Conservation (phyloP, 2,797 vertebrate genomes). For the Chrosomus eos region DNA sequence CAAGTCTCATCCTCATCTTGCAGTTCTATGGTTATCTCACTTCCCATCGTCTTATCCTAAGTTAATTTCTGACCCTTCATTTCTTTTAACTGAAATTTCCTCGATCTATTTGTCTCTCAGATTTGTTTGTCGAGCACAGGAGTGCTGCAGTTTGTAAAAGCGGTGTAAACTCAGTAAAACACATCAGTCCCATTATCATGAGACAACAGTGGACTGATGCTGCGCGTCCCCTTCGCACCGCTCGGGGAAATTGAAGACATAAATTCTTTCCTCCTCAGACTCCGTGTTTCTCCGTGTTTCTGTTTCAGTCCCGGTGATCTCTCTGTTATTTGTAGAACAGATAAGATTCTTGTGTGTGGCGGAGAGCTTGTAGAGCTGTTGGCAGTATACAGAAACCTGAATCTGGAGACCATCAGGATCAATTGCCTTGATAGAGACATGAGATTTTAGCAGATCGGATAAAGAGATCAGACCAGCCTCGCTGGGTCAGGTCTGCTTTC, state of each 20-base stretch:
- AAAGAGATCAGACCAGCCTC: not conserved
- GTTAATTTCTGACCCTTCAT: slow-evolving; percentile 6
- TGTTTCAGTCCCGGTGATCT: slow-evolving; percentile 44
- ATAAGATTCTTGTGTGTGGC: slow-evolving; percentile 38
- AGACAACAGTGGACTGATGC: slow-evolving; percentile 73
- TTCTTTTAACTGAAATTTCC: not conserved
- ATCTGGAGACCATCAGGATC: slow-evolving; percentile 10
- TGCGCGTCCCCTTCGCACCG: slow-evolving; percentile 66
- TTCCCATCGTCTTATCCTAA: not conserved
- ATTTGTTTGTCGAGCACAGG: slow-evolving; percentile 12
- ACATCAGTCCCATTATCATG: slow-evolving; percentile 78
- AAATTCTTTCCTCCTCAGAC: slow-evolving; percentile 70
- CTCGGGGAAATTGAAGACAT: slow-evolving; percentile 79
- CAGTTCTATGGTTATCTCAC: not conserved
- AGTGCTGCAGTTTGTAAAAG: slow-evolving; percentile 33
- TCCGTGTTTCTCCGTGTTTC: slow-evolving; percentile 31
- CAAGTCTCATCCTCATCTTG: not conserved
- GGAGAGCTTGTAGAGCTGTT: slow-evolving; percentile 18
- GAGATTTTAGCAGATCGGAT: not conserved
- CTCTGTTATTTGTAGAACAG: slow-evolving; percentile 56
- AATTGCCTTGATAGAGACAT: not conserved
- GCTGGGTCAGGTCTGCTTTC: not conserved
- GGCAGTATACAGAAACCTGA: slow-evolving; percentile 5
- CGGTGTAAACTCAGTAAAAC: slow-evolving; percentile 71
- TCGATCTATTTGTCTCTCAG: slow-evolving; percentile 10